Conservation (phyloP, 2,797 vertebrate species). For the Acestrorhynchus altus region DNA sequence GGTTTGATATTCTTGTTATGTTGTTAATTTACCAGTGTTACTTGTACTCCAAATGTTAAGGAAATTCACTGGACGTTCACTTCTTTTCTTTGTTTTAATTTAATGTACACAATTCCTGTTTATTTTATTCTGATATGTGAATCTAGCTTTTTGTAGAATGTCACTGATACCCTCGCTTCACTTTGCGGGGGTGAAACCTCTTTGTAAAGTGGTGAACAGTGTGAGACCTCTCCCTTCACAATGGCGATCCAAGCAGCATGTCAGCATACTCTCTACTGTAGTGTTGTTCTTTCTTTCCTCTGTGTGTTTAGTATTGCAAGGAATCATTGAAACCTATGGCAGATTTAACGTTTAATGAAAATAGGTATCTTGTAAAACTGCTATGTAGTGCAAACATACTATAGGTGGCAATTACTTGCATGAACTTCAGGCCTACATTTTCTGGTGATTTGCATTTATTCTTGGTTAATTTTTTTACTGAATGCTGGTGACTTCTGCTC, state of each 20-base stretch:
- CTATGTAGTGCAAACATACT: constrained; percentile 71
- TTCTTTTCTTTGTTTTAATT: constrained; percentile 36
- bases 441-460: constrained; percentile 62
- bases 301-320: constrained; percentile 70
- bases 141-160: constrained; percentile 18
- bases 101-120: constrained; percentile 40
- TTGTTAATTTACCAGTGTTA: neutral
- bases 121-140: constrained; percentile 54
- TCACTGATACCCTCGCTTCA: constrained; percentile 24
- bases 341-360: constrained; percentile 59
- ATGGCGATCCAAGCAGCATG: constrained; percentile 69
- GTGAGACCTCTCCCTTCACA: constrained; percentile 38
- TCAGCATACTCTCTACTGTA: constrained; percentile 61
- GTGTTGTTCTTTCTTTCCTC: constrained; percentile 63
- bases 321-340: constrained; percentile 64
- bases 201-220: constrained; percentile 42
- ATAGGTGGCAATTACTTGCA: constrained; percentile 77
- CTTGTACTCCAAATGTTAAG: neutral
- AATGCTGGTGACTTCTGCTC: constrained; percentile 69
- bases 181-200: neutral
- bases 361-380: constrained; percentile 67
- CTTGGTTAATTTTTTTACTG: constrained; percentile 65
- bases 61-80: constrained; percentile 29
- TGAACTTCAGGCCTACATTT: constrained; percentile 69
- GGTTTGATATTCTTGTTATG: neutral